A percentile compares a stretch with the other conserved stretches of the same genome.
Conservation (phyloP, 2,113 vertebrate genomes). For the Thalassarche chlororhynchos region DNA sequence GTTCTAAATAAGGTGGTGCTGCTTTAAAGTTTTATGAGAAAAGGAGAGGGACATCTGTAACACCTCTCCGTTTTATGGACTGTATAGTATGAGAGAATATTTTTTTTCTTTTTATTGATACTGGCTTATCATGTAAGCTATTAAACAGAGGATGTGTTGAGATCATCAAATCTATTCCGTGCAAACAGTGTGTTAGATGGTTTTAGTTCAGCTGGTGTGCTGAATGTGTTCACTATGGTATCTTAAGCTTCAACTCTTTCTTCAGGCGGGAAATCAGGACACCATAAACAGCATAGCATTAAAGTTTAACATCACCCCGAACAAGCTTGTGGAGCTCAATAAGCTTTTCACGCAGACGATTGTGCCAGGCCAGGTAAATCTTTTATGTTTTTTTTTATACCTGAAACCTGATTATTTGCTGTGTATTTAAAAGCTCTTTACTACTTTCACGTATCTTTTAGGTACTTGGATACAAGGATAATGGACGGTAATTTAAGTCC, state of each 20-base stretch:
- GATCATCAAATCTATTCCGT: neutral
- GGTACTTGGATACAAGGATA: neutral
- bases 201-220: neutral
- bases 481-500: neutral
- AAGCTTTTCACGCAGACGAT: slow-evolving; percentile 92
- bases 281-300: slow-evolving; percentile 94
- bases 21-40: neutral
- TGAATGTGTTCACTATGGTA: neutral
- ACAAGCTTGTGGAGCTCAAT: slow-evolving; percentile 95
- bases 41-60: neutral
- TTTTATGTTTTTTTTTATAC: neutral
- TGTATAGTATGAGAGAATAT: neutral
- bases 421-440: neutral
- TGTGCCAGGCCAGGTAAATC: slow-evolving; percentile 91
- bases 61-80: neutral
- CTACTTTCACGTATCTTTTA: neutral
- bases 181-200: neutral
- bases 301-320: slow-evolving; percentile 95
- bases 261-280: slow-evolving; percentile 87
- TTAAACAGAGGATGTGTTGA: neutral
- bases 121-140: neutral
- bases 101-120: neutral
- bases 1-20: neutral
- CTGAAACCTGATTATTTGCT: neutral
- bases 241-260: slow-evolving; percentile 25